Evolutionary conservation across 2,888 invertebrate species (phyloP), one percentile per base, ranked within the genome.

Genomic region (Andricus curvator): DNA sequence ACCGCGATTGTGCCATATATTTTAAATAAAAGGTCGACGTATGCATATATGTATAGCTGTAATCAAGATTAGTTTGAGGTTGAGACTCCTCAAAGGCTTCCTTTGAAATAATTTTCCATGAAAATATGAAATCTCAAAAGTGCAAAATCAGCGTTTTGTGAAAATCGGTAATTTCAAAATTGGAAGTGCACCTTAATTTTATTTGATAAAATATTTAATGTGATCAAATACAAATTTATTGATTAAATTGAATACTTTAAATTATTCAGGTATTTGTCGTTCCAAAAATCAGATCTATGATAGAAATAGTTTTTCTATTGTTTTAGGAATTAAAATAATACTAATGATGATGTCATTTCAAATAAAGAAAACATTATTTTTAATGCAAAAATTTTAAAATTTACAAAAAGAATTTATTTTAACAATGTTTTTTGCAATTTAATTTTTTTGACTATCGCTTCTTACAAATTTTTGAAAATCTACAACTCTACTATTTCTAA

Each of bases 101-200:
- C 66, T 66, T 41, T 41, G 66, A 66, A 66, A 66, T 37, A 41
- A 66, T 37, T 66, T 66, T 66, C 33, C 11, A 41, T 66, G 20
- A 41, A 37, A 66, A 37, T 41, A 22, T 65, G 20, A 66, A 41
- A 41, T 20, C 41, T 66, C 66, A 66, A 66, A 66, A 37, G 20
- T 33, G 41, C 4, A 66, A 37, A 66, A 41, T 41, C 41, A 37
- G 33, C n/a, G 2, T 20, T n/a, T n/a, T 11, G 41, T 4, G 20
- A 66, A 33, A 33, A 20, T 37, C n/a, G n/a, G 1, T 41, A 37
- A 41, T 20, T 66, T 37, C 20, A 33, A n/a, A n/a, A 37, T 66
- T 41, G 20, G n/a, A 37, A 66, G 37, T 37, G 15, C 33, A 56
- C n/a, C 6, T n/a, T 25, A 62, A 9, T 62, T 62, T 62, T 4